Conservation (phyloP, 1,140 invertebrate genomes). For the Himalopsyche phryganea region DNA sequence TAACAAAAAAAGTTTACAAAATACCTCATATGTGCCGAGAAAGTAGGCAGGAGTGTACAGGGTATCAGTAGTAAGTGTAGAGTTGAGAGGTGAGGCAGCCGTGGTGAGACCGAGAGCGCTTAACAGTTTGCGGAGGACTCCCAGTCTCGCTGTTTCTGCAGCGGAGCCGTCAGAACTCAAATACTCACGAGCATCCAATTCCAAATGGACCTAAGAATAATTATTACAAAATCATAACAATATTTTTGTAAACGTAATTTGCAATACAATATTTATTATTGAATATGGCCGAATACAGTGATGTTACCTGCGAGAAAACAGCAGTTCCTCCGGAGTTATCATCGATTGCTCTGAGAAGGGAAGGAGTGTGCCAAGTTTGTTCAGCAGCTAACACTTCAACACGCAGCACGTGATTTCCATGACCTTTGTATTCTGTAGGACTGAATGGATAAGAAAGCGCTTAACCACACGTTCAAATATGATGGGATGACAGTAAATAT, state of each 20-base stretch:
- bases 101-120: slow-evolving; percentile 60
- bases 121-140: slow-evolving; percentile 75
- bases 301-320: slow-evolving; percentile 74
- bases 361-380: slow-evolving; percentile 81
- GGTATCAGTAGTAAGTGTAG: slow-evolving; percentile 31
- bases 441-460: slow-evolving; percentile 40
- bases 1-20: background rate
- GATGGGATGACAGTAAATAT: background rate
- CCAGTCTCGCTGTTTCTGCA: slow-evolving; percentile 63
- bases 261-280: too few relatives aligned
- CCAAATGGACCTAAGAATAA: slow-evolving; percentile 58
- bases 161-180: slow-evolving; percentile 62
- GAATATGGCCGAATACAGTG: background rate
- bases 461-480: slow-evolving; percentile 28
- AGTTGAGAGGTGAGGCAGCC: slow-evolving; percentile 19
- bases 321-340: slow-evolving; percentile 62
- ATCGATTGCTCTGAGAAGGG: slow-evolving; percentile 68
- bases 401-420: slow-evolving; percentile 61
- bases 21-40: slow-evolving; percentile 73
- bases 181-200: slow-evolving; percentile 61
- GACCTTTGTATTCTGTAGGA: slow-evolving; percentile 62
- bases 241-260: too few relatives aligned
- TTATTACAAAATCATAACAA: background rate
- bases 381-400: slow-evolving; percentile 76
- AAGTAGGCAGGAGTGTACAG: slow-evolving; percentile 69